Evolutionary conservation across 1,140 invertebrate species (phyloP), one percentile per base, ranked within the genome.

Genomic region (Cherax quadricarinatus): DNA sequence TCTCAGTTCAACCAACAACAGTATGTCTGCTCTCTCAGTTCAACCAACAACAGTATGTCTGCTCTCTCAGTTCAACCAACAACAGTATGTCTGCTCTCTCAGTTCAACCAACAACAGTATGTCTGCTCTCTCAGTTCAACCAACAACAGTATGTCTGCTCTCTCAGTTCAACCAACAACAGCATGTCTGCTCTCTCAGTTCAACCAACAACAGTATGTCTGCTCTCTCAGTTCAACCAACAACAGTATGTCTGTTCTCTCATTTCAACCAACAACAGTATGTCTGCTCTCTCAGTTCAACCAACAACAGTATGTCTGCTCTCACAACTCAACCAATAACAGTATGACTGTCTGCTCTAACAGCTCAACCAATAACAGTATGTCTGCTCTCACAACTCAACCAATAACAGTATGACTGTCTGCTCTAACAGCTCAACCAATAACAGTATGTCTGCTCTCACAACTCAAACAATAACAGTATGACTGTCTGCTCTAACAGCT

Each of bases 1-100:
- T 41, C 30, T 41, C 30, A 41, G 30, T 41, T 30, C 7, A 51
- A 24, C 24, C 7, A 10, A 41, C 48, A 7, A 41, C 1, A 16
- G 3, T 70, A n/a, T n/a, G n/a, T n/a, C n/a, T n/a, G n/a, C n/a
- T n/a, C n/a, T n/a, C n/a, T n/a, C n/a, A n/a, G n/a, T n/a, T n/a
- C n/a, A n/a, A n/a, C n/a, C n/a, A n/a, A n/a, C 62, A 95, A 96
- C 94, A 94, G 97, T 97, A 95, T 96, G 95, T 41, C 6, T 57
- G 30, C 30, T 41, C 30, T 41, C 30, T 41, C 30, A 41, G 30
- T 41, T 30, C 7, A 51, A 24, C 24, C 7, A 10, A 41, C 48
- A 7, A 41, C 1, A 16, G 3, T 70, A n/a, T n/a, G n/a, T n/a
- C n/a, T n/a, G n/a, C n/a, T n/a, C n/a, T n/a, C n/a, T n/a, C n/a